phyloP scores from a whole-genome alignment of 2,113 vertebrate species.

The Rostratula benghalensis region DNA sequence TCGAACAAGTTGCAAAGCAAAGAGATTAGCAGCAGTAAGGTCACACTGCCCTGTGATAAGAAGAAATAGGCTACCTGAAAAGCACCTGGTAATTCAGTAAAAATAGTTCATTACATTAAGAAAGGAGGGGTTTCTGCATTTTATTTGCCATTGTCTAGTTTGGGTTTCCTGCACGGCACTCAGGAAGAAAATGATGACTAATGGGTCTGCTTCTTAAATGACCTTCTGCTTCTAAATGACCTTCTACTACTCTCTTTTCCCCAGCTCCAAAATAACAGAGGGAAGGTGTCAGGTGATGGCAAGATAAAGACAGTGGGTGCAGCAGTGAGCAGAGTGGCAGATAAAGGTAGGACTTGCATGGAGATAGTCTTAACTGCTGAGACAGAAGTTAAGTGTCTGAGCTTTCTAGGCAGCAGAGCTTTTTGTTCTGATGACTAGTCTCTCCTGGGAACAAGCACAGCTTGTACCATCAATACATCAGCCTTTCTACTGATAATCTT shows the following conservation, averaged over 20 bases:
- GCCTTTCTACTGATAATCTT: not conserved
- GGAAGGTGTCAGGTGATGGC: not conserved
- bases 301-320: not conserved
- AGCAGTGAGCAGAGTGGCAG: not conserved
- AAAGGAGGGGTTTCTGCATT: not conserved
- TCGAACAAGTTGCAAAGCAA: not conserved
- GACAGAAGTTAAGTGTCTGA: too few relatives aligned
- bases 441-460: not conserved
- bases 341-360: not conserved
- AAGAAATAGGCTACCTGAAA: not conserved
- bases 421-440: not conserved
- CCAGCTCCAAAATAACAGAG: not conserved
- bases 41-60: accelerated
- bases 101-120: not conserved
- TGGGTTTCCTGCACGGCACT: not conserved
- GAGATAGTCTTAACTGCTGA: not conserved
- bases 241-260: not conserved
- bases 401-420: not conserved
- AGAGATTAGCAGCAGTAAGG: not conserved
- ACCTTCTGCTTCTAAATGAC: not conserved
- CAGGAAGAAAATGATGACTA: not conserved
- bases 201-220: not conserved
- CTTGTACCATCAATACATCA: not conserved
- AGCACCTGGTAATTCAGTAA: not conserved
- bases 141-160: not conserved